Evolutionary conservation across 1,140 invertebrate genomes (phyloP).

Genomic region (Stegodyphus dumicola): DNA sequence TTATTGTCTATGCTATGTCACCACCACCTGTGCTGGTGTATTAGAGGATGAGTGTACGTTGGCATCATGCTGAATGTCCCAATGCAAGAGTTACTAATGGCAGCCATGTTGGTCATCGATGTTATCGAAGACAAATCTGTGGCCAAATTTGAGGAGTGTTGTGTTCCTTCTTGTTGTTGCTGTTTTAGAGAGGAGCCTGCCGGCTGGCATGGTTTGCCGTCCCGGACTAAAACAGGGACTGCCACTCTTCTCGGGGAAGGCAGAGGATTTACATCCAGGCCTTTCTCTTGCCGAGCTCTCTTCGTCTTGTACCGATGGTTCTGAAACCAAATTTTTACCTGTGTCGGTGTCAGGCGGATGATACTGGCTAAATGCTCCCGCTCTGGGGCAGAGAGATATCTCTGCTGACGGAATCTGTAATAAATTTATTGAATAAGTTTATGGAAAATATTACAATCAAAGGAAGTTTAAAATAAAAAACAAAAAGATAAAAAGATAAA

Average conservation of each 20-base stretch:
- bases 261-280: slow-evolving; percentile 69
- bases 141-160: slow-evolving; percentile 3
- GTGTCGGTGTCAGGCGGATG: slow-evolving; percentile 72
- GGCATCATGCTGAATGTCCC: slow-evolving; percentile 49
- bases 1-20: slow-evolving; percentile 1
- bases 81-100: slow-evolving; percentile 40
- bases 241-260: slow-evolving; percentile 87
- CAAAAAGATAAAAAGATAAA: no score
- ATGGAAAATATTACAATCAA: no score
- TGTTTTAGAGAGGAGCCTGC: slow-evolving; percentile 38
- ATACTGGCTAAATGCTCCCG: slow-evolving; percentile 75
- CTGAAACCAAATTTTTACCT: slow-evolving; percentile 98
- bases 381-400: slow-evolving; percentile 78
- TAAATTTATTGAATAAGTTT: no score
- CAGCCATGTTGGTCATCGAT: slow-evolving; percentile 58
- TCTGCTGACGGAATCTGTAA: slow-evolving; percentile 82
- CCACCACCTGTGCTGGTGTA: slow-evolving; percentile 60
- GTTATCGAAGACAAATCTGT: slow-evolving; percentile 38
- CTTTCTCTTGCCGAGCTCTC: slow-evolving; percentile 89
- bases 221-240: slow-evolving; percentile 90
- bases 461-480: no score
- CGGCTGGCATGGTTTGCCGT: slow-evolving; percentile 86
- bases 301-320: slow-evolving; percentile 85
- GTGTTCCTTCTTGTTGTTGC: slow-evolving; percentile 2
- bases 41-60: slow-evolving; percentile 45